phyloP scores from a whole-genome alignment of 2,113 vertebrate species.

The Brachypodius melanocephalos region DNA sequence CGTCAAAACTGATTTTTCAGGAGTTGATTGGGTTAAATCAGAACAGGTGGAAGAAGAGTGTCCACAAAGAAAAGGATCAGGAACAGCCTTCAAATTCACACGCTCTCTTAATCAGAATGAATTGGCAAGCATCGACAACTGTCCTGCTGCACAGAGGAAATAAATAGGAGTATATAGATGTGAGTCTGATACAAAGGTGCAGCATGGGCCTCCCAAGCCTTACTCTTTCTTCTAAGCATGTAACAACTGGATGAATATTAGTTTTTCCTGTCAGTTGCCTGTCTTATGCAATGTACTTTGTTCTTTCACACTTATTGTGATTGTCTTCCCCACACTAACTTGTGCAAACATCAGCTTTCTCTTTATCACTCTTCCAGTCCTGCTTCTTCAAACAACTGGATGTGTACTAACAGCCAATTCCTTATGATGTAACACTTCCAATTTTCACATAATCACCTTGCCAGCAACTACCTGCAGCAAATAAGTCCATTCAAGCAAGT shows the following conservation, averaged over 20 bases:
- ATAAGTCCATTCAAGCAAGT: neutral
- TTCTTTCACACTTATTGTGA: neutral
- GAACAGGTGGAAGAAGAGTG: neutral
- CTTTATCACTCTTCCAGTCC: neutral
- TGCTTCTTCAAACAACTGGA: neutral
- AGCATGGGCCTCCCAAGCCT: neutral
- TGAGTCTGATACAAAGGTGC: neutral
- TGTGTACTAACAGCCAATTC: neutral
- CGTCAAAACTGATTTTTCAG: neutral
- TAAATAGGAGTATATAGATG: neutral
- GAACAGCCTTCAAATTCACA: neutral
- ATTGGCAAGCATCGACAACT: neutral
- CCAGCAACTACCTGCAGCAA: neutral
- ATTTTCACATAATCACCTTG: neutral
- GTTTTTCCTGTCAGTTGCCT: neutral
- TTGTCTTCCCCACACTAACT: neutral
- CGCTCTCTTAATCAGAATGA: neutral
- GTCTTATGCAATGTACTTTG: neutral
- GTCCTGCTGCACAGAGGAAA: neutral
- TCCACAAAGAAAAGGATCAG: neutral
- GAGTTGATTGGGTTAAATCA: neutral
- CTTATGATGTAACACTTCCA: neutral
- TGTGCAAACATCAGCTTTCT: neutral
- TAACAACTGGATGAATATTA: neutral
- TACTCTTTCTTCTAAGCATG: neutral